Evolutionary conservation across 2,888 invertebrate species (phyloP).

Genomic region (Tortrix viridana): DNA sequence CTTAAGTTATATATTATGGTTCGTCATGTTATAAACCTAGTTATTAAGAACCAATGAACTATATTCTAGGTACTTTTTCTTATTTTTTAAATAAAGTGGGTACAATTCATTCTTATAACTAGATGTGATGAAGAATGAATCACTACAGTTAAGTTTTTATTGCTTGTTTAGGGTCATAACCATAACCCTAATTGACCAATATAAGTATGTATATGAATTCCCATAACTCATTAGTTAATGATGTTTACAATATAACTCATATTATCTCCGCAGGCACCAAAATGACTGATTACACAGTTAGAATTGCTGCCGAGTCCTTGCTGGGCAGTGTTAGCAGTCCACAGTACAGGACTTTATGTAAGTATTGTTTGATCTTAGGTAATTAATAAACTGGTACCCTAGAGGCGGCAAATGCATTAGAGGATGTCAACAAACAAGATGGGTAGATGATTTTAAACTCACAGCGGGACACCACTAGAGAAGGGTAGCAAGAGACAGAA

Average conservation of each 20-base stretch:
- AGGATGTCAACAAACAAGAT: too few species aligned
- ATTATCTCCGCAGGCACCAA: conserved; percentile 33
- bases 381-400: too few species aligned
- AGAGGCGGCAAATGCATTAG: too few species aligned
- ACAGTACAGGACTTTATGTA: conserved; percentile 63
- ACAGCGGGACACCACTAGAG: too few species aligned
- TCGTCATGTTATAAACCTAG: too few species aligned
- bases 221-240: conserved; percentile 4
- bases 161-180: neutral
- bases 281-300: conserved; percentile 72
- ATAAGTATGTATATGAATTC: neutral
- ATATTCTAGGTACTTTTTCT: too few species aligned
- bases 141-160: neutral
- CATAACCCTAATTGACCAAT: neutral
- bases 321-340: conserved; percentile 70
- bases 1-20: neutral
- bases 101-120: neutral
- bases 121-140: neutral
- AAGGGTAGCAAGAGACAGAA: too few species aligned
- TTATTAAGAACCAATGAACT: too few species aligned
- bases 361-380: conserved; percentile 47
- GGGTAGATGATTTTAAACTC: too few species aligned
- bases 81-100: conserved; percentile 9
- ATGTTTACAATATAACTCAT: neutral
- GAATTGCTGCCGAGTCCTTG: conserved; percentile 80